Conservation (phyloP, 2,888 invertebrate genomes). For the Hypercompe scribonia region DNA sequence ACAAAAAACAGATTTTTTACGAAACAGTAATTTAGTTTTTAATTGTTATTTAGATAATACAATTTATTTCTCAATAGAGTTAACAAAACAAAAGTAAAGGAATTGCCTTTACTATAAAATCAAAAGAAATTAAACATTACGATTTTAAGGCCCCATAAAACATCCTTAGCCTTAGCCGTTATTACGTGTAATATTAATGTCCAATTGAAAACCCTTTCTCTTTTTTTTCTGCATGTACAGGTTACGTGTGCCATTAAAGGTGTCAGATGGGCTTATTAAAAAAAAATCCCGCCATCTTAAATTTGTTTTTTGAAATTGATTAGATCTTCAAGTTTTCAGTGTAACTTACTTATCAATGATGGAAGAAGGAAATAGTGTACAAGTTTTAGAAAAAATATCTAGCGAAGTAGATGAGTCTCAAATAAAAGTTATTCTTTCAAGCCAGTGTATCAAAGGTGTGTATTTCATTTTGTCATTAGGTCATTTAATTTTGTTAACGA, state of each 20-base stretch:
- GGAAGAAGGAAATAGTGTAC: conserved; percentile 65
- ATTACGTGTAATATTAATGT: background rate
- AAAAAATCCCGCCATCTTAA: conserved; percentile 4
- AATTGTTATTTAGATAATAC: too few relatives aligned
- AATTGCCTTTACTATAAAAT: too few relatives aligned
- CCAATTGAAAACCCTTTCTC: background rate
- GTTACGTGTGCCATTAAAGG: background rate
- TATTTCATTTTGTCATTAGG: background rate
- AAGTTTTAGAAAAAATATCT: conserved; percentile 67
- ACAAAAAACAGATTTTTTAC: too few relatives aligned
- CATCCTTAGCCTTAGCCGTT: background rate
- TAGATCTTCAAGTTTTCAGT: background rate
- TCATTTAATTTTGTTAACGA: background rate
- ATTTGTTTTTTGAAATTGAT: background rate
- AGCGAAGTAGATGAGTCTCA: conserved; percentile 71
- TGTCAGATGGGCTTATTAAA: background rate
- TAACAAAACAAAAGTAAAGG: too few relatives aligned
- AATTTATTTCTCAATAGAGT: too few relatives aligned
- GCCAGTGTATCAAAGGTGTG: conserved; percentile 75
- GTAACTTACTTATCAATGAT: conserved; percentile 48
- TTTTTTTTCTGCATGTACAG: background rate
- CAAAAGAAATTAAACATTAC: too few relatives aligned
- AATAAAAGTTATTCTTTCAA: conserved; percentile 67
- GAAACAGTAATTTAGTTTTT: too few relatives aligned
- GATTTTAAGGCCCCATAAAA: too few relatives aligned